Evolutionary conservation across 2,888 invertebrate genomes (phyloP).

Genomic region (Amphipoea oculea): DNA sequence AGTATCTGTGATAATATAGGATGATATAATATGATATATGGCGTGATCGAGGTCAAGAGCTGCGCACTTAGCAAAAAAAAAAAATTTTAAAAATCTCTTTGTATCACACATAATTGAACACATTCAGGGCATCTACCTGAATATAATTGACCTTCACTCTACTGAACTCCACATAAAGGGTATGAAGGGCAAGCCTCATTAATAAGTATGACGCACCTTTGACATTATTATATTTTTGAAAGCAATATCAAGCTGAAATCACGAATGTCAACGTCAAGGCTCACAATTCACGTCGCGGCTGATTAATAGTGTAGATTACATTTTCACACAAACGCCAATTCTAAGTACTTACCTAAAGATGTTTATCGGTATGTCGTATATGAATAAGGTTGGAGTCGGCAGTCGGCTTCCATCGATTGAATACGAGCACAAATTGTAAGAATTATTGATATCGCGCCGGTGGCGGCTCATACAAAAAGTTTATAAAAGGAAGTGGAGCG

Average conservation of each 20-base stretch:
- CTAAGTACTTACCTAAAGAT: constrained; percentile 63
- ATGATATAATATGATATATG: no score
- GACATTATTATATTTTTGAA: constrained; percentile 59
- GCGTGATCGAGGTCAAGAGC: no score
- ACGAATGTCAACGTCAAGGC: constrained; percentile 62
- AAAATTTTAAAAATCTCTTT: neutral
- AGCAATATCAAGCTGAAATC: constrained; percentile 55
- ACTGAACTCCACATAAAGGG: constrained; percentile 45
- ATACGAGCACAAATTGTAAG: constrained; percentile 83
- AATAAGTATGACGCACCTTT: constrained; percentile 61
- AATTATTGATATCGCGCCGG: constrained; percentile 87
- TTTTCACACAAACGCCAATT: constrained; percentile 58
- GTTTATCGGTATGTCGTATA: constrained; percentile 66
- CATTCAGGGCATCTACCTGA: neutral
- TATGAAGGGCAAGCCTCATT: constrained; percentile 60
- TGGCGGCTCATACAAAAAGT: constrained; percentile 86
- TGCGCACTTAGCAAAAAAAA: no score
- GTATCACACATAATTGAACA: neutral
- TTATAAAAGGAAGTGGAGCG: constrained; percentile 89
- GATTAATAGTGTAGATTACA: constrained; percentile 67
- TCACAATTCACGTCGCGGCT: constrained; percentile 52
- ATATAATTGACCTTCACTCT: constrained; percentile 40
- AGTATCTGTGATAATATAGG: no score
- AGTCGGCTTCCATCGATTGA: constrained; percentile 75
- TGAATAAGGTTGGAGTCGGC: constrained; percentile 70